These are phyloP conservation scores for Diabrotica balteata DNA, from an alignment of 2,888 invertebrate genomes.

Conservation along the genomic window DNA sequence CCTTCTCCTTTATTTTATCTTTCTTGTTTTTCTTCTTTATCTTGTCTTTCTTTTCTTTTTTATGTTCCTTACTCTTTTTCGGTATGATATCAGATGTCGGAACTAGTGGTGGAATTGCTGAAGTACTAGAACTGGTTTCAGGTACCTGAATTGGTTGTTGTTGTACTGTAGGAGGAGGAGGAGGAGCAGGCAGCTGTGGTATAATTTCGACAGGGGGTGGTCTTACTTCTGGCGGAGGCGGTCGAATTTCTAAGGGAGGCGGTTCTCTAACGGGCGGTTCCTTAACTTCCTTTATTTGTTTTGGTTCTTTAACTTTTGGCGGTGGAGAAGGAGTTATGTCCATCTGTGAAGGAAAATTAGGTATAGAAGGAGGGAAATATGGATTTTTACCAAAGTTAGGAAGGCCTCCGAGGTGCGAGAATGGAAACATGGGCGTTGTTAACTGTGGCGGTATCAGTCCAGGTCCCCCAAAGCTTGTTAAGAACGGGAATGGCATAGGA, in stretches of 20 bases:
- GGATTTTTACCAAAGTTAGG: conserved; percentile 67
- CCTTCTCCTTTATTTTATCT: conserved; percentile 64
- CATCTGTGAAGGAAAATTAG: conserved; percentile 63
- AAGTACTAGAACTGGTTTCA: conserved; percentile 27
- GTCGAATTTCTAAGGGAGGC: background rate
- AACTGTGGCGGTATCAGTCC: conserved; percentile 44
- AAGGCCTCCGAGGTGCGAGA: conserved; percentile 55
- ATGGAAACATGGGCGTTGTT: conserved; percentile 53
- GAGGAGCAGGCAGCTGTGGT: conserved; percentile 36
- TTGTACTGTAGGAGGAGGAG: conserved; percentile 24
- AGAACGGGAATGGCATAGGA: conserved; percentile 62
- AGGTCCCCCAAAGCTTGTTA: conserved; percentile 61
- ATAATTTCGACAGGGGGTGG: conserved; percentile 32
- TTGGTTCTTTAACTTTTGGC: conserved; percentile 22
- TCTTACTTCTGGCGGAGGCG: conserved; percentile 31
- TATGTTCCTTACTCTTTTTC: conserved; percentile 59
- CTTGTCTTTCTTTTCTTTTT: conserved; percentile 73
- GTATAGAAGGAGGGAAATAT: conserved; percentile 66
- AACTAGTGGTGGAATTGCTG: conserved; percentile 13
- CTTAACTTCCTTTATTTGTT: conserved; percentile 27
- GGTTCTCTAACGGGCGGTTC: conserved; percentile 1
- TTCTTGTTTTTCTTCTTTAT: conserved; percentile 72
- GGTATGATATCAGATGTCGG: conserved; percentile 21
- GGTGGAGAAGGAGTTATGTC: conserved; percentile 45
- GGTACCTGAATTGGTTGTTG: conserved; percentile 33